phyloP scores from a whole-genome alignment of 2,113 vertebrate genomes.

The Pangasianodon hypophthalmus region DNA sequence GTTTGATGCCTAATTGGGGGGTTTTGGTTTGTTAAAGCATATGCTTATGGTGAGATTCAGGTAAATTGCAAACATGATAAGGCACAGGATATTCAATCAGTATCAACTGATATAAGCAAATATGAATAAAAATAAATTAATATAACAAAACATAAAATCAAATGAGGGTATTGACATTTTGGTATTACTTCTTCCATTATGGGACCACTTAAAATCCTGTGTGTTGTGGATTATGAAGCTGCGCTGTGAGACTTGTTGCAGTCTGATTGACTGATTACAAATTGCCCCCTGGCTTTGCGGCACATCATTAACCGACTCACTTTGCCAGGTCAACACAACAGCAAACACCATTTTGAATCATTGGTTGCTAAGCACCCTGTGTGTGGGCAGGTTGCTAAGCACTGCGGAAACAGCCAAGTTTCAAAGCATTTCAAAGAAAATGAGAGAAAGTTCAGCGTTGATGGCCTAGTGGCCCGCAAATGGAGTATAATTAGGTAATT shows the following conservation, averaged over 20 bases:
- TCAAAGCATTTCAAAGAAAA: slow-evolving; percentile 9
- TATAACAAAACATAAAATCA: background rate
- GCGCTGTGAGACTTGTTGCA: slow-evolving; percentile 19
- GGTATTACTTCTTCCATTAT: background rate
- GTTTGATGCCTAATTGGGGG: background rate
- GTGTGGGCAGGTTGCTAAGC: slow-evolving; percentile 45
- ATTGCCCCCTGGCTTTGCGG: slow-evolving; percentile 28
- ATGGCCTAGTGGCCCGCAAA: slow-evolving; percentile 1
- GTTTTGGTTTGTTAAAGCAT: background rate
- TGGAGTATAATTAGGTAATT: slow-evolving; percentile 29
- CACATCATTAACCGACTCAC: slow-evolving; percentile 31
- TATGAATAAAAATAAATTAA: background rate
- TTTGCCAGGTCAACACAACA: slow-evolving; percentile 27
- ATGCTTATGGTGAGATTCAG: background rate
- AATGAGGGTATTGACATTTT: background rate
- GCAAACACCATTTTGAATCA: slow-evolving; percentile 46
- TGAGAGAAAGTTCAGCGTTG: background rate
- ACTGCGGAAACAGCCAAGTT: slow-evolving; percentile 6
- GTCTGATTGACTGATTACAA: slow-evolving; percentile 43
- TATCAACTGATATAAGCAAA: background rate
- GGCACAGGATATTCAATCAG: background rate
- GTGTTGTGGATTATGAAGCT: background rate
- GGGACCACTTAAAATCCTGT: background rate
- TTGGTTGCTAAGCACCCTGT: slow-evolving; percentile 36
- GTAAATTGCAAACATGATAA: background rate